phyloP scores from a whole-genome alignment of 2,797 vertebrate genomes.

The Cossypha dichroa region DNA sequence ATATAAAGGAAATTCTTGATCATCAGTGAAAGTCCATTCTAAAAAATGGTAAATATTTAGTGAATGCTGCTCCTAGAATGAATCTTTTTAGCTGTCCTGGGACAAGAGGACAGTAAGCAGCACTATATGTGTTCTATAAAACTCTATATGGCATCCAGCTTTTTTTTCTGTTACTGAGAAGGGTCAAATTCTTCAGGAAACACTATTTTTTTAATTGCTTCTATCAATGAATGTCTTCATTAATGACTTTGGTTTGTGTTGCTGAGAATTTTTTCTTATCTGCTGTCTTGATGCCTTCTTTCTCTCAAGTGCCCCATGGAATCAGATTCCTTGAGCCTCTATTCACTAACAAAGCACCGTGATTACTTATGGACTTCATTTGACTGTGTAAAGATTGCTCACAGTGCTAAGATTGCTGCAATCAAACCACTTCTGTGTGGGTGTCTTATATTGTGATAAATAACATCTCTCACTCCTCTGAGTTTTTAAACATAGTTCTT shows the following conservation, averaged over 20 bases:
- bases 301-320: neutral
- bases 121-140: neutral
- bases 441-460: neutral
- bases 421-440: neutral
- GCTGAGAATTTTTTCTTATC: neutral
- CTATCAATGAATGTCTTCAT: neutral
- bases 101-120: neutral
- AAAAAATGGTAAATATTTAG: neutral
- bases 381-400: neutral
- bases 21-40: neutral
- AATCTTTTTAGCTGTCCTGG: neutral
- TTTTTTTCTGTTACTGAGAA: neutral
- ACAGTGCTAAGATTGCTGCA: accelerated
- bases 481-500: neutral
- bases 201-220: neutral
- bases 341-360: neutral
- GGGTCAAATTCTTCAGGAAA: neutral
- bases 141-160: neutral
- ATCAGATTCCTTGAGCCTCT: neutral
- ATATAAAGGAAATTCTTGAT: slow-evolving; percentile 23
- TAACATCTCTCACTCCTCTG: neutral
- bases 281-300: neutral
- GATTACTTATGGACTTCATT: neutral
- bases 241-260: neutral
- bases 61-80: neutral